phyloP scores from a whole-genome alignment of 2,888 invertebrate genomes.

The Acrocyrtus sp. region DNA sequence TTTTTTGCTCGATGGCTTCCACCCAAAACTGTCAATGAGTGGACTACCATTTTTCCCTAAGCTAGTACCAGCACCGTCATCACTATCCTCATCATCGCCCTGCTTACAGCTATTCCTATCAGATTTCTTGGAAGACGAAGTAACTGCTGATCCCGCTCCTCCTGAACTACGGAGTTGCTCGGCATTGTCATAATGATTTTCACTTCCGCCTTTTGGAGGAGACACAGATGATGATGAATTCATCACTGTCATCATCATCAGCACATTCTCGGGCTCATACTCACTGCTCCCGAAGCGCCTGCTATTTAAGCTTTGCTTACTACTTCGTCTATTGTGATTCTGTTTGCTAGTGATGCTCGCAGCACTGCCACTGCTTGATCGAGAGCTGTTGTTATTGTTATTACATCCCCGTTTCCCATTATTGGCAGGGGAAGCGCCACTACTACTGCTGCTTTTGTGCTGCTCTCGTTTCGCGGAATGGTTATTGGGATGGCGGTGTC shows the following conservation, averaged over 20 bases:
- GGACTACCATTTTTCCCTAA: neutral
- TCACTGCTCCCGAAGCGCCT: constrained; percentile 23
- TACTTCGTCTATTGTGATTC: constrained; percentile 5
- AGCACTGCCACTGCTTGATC: constrained; percentile 35
- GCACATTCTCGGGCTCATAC: constrained; percentile 20
- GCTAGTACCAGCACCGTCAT: constrained; percentile 2
- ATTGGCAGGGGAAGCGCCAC: neutral
- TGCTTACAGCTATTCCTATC: constrained; percentile 4
- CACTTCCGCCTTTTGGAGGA: constrained; percentile 1
- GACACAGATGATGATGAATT: constrained; percentile 13
- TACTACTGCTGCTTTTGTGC: constrained; percentile 11
- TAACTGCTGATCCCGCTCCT: constrained; percentile 1
- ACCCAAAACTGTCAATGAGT: constrained; percentile 27
- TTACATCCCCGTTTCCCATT: constrained; percentile 23
- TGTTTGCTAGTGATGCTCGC: constrained; percentile 17
- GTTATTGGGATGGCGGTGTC: constrained; percentile 11
- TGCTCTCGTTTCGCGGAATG: neutral
- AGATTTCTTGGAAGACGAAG: constrained; percentile 26
- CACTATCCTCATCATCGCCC: neutral
- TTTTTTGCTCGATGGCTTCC: constrained; percentile 22
- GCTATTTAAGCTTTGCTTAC: constrained; percentile 27
- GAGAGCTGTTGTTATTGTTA: constrained; percentile 34
- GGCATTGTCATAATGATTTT: constrained; percentile 28
- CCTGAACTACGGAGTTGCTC: constrained; percentile 7
- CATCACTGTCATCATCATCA: constrained; percentile 36